A percentile compares a stretch with the other conserved stretches of the same genome.
These are phyloP conservation scores for Eilema depressum DNA, from an alignment of 2,888 invertebrate species.

Conservation along the genomic window DNA sequence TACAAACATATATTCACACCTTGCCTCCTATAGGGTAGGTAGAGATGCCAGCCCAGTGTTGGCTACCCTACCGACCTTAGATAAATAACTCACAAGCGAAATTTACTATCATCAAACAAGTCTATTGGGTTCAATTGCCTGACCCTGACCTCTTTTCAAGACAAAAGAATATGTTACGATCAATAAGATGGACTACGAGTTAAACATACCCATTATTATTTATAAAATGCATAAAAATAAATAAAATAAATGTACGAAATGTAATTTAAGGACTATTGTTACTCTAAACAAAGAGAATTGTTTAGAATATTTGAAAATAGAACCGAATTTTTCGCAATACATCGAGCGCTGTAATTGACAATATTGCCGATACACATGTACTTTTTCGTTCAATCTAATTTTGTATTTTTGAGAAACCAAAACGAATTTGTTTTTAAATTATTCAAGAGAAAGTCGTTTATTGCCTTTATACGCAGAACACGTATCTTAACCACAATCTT, in stretches of 20 bases:
- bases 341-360: neutral
- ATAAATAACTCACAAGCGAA: neutral
- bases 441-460: conserved; percentile 34
- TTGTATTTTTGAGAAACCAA: conserved; percentile 41
- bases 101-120: neutral
- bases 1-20: neutral
- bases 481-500: conserved; percentile 32
- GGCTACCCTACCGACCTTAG: neutral
- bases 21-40: too few species aligned
- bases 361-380: conserved; percentile 11
- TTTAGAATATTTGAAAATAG: neutral
- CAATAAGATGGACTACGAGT: neutral
- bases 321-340: neutral
- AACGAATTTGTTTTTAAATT: conserved; percentile 48
- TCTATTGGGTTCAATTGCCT: neutral
- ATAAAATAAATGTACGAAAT: neutral
- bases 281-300: too few species aligned
- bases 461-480: conserved; percentile 37
- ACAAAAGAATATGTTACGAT: neutral
- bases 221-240: neutral
- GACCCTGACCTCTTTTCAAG: neutral
- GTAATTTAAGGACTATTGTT: neutral
- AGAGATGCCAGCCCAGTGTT: neutral
- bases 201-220: neutral
- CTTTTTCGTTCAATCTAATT: conserved; percentile 44